Evolutionary conservation across 1,140 invertebrate genomes (phyloP), one percentile per base, ranked within the genome.

Genomic region (Penaeus indicus): DNA sequence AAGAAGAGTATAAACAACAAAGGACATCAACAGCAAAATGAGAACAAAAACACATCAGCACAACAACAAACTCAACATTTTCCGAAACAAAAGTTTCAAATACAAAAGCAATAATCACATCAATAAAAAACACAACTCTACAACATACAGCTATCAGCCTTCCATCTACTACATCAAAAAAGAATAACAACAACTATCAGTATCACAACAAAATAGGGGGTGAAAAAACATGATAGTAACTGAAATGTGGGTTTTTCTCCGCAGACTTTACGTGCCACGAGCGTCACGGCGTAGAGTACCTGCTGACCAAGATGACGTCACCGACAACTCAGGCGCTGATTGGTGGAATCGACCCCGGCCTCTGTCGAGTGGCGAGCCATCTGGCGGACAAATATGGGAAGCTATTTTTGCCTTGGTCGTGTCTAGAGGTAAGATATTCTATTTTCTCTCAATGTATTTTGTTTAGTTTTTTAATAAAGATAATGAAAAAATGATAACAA

Each of bases 231-330:
- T 7, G 25, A 27, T n/a, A 75, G n/a, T 32, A 25, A 32, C 11
- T 25, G 47, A 25, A 42, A 42, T 25, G 18, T 32, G 47, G 47
- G 47, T 86, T 47, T 47, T 62, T 25, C 63, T 19, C 32, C 32
- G 13, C 86, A 88, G 86, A 88, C 62, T 84, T 88, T 69, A 62
- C 81, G 54, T 88, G 86, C 75, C 83, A 80, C 25, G 86, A 88
- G 61, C 86, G 86, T 64, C 86, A 88, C 69, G 86, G 86, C 18
- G 86, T 88, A 25, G 86, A 88, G 72, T 88, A 84, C 81, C 72
- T 88, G 32, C 60, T 88, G 86, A 88, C 64, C n/a, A 81, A 88
- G 81, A 88, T 88, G 86, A 88, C 75, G 80, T 84, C 86, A 63
- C 81, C 81, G 32, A 78, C 81, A 11, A 88, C 86, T 2, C 86